Evolutionary conservation across 1,140 invertebrate genomes (phyloP).

Genomic region (Drosophila arawakana): DNA sequence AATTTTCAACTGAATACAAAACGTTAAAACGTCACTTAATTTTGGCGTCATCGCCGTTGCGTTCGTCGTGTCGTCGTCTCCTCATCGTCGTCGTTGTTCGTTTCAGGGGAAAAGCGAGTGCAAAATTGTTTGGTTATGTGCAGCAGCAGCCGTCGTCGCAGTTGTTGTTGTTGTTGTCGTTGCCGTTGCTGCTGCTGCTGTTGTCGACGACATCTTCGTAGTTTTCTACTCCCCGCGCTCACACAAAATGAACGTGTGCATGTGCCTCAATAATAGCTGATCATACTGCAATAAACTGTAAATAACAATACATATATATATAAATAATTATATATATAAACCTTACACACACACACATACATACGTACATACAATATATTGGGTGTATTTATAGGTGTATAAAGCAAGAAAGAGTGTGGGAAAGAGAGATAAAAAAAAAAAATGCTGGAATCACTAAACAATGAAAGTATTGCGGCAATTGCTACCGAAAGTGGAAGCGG

Average conservation of each 20-base stretch:
- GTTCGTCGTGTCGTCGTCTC: conserved; percentile 12
- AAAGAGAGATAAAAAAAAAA: conserved; percentile 34
- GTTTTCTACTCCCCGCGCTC: background rate
- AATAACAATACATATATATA: conserved; percentile 1
- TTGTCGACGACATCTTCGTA: background rate
- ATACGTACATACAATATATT: conserved; percentile 6
- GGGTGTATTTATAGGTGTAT: background rate
- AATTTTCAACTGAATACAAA: conserved; percentile 6
- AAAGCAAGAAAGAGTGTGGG: conserved; percentile 4
- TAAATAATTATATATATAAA: background rate
- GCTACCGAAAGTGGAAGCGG: conserved; percentile 29
- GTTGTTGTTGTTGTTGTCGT: conserved; percentile 23
- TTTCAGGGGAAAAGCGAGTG: conserved; percentile 30
- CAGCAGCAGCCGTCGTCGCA: conserved; percentile 27
- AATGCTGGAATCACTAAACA: conserved; percentile 67
- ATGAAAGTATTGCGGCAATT: conserved; percentile 33
- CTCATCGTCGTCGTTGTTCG: background rate
- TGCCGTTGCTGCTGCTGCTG: conserved; percentile 1
- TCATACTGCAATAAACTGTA: conserved; percentile 12
- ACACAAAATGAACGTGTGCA: conserved; percentile 10
- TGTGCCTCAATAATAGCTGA: background rate
- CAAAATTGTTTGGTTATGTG: conserved; percentile 78
- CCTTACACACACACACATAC: conserved; percentile 2
- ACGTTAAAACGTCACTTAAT: background rate
- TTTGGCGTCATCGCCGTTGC: background rate